A percentile compares a stretch with the other conserved stretches of the same genome.
Evolutionary conservation across 2,797 vertebrate genomes (phyloP).

Genomic region (Intellagama lesueurii): DNA sequence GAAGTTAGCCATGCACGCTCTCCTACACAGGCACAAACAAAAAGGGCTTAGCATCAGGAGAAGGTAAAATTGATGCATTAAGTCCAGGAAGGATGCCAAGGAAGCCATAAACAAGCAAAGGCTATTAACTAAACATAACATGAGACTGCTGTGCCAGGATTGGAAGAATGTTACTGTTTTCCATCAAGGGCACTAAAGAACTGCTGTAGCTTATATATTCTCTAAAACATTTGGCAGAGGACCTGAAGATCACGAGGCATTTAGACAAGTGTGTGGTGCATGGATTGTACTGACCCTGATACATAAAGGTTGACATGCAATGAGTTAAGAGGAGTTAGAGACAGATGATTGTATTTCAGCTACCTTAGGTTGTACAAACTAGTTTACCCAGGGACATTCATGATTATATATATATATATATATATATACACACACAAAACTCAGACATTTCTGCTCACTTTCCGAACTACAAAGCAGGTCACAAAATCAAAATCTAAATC

Average conservation of each 20-base stretch:
- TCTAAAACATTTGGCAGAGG: conserved; percentile 41
- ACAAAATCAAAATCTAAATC: too few species aligned
- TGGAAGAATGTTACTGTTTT: conserved; percentile 15
- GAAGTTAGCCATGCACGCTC: not conserved
- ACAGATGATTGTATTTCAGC: not conserved
- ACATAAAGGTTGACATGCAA: not conserved
- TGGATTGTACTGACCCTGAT: not conserved
- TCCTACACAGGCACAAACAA: too few species aligned
- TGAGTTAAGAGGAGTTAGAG: not conserved
- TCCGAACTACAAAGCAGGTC: too few species aligned
- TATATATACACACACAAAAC: too few species aligned
- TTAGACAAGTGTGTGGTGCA: not conserved
- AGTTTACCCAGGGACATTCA: too few species aligned
- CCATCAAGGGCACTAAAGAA: not conserved
- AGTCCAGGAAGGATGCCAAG: conserved; percentile 50
- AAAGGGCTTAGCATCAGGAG: not conserved
- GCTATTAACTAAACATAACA: conserved; percentile 19
- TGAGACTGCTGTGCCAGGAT: conserved; percentile 24
- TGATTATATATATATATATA: too few species aligned
- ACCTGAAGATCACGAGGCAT: not conserved
- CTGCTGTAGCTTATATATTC: not conserved
- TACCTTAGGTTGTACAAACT: not conserved
- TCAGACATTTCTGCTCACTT: too few species aligned
- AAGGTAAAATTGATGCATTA: conserved; percentile 1
- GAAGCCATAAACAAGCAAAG: conserved; percentile 44